Base-by-base conservation (phyloP, 2,113 vertebrate species). In the Peucedramus taeniatus region DNA sequence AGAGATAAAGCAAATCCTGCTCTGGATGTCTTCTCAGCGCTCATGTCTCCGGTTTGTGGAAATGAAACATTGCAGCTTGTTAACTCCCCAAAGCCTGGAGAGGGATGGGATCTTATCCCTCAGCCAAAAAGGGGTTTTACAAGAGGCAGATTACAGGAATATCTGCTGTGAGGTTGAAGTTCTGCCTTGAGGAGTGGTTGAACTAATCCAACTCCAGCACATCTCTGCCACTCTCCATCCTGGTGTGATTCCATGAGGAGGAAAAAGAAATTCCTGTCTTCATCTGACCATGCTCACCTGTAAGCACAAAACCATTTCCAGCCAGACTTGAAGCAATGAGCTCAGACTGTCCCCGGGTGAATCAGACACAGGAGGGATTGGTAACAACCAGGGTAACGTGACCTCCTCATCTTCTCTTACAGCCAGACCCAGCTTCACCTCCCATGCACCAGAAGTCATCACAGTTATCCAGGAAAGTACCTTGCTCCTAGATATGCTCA, bases 1-100 rank as follows among this genome's bases (percentile, higher is more conserved):
- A 42, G 63, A 96, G 85, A 89, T 89, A 93, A 95, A 44, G 63
- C 18, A 83, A 92, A 83, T 64, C 66, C 85, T 65, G 57, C 79
- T 72, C 88, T 77, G 79, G 63, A 77, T 85, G 59, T 72, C 88
- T 85, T 57, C 75, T 82, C 70, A 31, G 20, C 0, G 35, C 66
- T 68, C 30, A 1, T 6, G 47, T 54, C 72, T 94, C 56, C 1
- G 1, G 31, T 56, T 66, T 42, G 33, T 64, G 24, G 61, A n/a
- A 47, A 49, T 16, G 27, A 93, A 85, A 54, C 2, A 12, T 26
- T 59, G 44, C 69, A 87, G 59, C 33, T 39, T 71, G 56, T 87
- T 89, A 89, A 91, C 35, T 78, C 69, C 77, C 51, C 61, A 33
- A 44, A 85, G 65, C 65, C 70, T 60, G 53, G 65, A 50, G 59